These are phyloP conservation scores for Timema cristinae DNA, from an alignment of 2,888 invertebrate genomes.

Conservation along the genomic window DNA sequence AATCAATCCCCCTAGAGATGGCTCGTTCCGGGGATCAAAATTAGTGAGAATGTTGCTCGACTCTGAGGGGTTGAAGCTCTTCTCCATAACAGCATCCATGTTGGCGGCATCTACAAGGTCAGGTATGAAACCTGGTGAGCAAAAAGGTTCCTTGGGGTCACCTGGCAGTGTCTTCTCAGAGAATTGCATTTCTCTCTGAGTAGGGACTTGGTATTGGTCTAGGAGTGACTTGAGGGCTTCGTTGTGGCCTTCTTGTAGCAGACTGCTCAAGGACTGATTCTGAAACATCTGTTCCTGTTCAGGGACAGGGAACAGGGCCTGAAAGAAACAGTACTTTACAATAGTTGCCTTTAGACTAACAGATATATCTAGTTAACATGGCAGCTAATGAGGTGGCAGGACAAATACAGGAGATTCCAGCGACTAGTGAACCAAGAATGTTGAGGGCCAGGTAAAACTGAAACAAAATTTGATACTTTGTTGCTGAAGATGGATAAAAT, in stretches of 20 bases:
- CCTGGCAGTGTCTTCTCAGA: not conserved
- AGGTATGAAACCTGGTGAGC: too few relatives aligned
- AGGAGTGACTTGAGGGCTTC: slow-evolving; percentile 10
- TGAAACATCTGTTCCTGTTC: not conserved
- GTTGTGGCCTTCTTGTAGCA: slow-evolving; percentile 4
- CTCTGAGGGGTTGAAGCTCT: not conserved
- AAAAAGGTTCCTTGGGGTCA: not conserved
- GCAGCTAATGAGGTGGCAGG: too few relatives aligned
- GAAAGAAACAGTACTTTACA: too few relatives aligned
- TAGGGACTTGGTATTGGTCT: not conserved
- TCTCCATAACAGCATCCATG: not conserved
- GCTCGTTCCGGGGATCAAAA: not conserved
- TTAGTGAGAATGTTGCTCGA: not conserved
- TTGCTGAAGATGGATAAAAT: too few relatives aligned
- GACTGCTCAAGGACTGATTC: not conserved
- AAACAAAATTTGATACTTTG: too few relatives aligned
- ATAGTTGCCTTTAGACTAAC: too few relatives aligned
- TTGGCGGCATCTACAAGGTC: not conserved
- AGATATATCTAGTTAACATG: too few relatives aligned
- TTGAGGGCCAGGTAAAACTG: too few relatives aligned
- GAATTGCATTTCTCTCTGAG: not conserved
- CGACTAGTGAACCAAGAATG: too few relatives aligned
- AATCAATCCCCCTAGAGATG: not conserved
- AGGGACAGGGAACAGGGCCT: too few relatives aligned
- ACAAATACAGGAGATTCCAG: too few relatives aligned